A percentile compares a stretch with the other conserved stretches of the same genome.
These are phyloP conservation scores for Temnothorax ravouxi DNA, from an alignment of 2,888 invertebrate genomes.

Conservation along the genomic window DNA sequence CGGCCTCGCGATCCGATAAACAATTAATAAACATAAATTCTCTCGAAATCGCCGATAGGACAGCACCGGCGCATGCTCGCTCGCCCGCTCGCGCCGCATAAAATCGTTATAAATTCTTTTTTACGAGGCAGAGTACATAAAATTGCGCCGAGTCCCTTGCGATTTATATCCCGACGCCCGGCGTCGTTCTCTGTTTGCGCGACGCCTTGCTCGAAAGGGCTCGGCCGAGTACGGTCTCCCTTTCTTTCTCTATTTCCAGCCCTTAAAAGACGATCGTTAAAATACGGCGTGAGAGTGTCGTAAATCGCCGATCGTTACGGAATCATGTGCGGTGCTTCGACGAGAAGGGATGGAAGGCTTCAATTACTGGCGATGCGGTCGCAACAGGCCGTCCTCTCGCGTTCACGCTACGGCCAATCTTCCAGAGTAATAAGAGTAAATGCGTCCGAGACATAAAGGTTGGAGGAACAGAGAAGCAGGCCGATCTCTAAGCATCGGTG, in stretches of 20 bases:
- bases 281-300: slow-evolving; percentile 58
- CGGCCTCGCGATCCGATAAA: slow-evolving; percentile 47
- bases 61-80: slow-evolving; percentile 34
- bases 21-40: slow-evolving; percentile 59
- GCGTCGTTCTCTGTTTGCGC: slow-evolving; percentile 51
- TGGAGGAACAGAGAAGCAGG: background rate
- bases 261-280: slow-evolving; percentile 66
- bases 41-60: slow-evolving; percentile 47
- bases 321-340: slow-evolving; percentile 56
- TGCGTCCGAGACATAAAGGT: slow-evolving; percentile 16
- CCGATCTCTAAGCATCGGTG: background rate
- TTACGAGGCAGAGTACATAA: slow-evolving; percentile 58
- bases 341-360: slow-evolving; percentile 54
- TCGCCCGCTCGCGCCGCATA: slow-evolving; percentile 46
- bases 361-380: slow-evolving; percentile 69
- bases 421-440: slow-evolving; percentile 51
- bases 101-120: slow-evolving; percentile 59
- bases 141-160: slow-evolving; percentile 48
- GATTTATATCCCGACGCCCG: slow-evolving; percentile 60
- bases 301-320: slow-evolving; percentile 71
- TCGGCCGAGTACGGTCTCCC: background rate
- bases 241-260: slow-evolving; percentile 8
- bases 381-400: slow-evolving; percentile 35
- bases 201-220: slow-evolving; percentile 20
- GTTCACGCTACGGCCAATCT: slow-evolving; percentile 57